phyloP scores from a whole-genome alignment of 1,140 invertebrate genomes.

The Sitophilus oryzae region DNA sequence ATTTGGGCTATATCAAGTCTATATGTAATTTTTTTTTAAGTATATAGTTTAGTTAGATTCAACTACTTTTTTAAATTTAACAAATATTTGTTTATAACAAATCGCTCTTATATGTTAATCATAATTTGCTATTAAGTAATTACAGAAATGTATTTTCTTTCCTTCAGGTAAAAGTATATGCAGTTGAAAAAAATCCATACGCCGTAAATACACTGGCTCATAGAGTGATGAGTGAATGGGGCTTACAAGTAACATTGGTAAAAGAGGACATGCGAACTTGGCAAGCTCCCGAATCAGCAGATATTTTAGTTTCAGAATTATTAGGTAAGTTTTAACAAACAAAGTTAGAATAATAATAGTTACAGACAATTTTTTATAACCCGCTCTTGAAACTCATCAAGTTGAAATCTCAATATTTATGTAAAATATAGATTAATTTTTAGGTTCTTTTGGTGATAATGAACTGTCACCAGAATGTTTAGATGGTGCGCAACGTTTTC shows the following conservation, averaged over 20 bases:
- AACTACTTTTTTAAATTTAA: too few species aligned
- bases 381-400: too few species aligned
- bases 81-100: too few species aligned
- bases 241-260: conserved; percentile 59
- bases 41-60: neutral
- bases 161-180: conserved; percentile 67
- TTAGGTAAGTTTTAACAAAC: conserved; percentile 49
- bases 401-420: too few species aligned
- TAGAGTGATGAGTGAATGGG: conserved; percentile 77
- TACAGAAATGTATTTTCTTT: neutral
- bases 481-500: conserved; percentile 84
- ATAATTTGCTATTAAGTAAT: too few species aligned
- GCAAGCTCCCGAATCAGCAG: conserved; percentile 74
- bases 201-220: conserved; percentile 85
- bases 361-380: too few species aligned
- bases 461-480: conserved; percentile 98
- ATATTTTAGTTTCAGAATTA: conserved; percentile 95
- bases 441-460: conserved; percentile 96
- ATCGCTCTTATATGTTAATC: too few species aligned
- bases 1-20: too few species aligned
- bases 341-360: too few species aligned
- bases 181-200: conserved; percentile 97
- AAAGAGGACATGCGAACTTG: conserved; percentile 89
- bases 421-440: too few species aligned
- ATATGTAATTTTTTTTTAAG: too few species aligned